These are phyloP conservation scores for Halichoeres trimaculatus DNA, from an alignment of 2,113 vertebrate genomes.

Conservation along the genomic window DNA sequence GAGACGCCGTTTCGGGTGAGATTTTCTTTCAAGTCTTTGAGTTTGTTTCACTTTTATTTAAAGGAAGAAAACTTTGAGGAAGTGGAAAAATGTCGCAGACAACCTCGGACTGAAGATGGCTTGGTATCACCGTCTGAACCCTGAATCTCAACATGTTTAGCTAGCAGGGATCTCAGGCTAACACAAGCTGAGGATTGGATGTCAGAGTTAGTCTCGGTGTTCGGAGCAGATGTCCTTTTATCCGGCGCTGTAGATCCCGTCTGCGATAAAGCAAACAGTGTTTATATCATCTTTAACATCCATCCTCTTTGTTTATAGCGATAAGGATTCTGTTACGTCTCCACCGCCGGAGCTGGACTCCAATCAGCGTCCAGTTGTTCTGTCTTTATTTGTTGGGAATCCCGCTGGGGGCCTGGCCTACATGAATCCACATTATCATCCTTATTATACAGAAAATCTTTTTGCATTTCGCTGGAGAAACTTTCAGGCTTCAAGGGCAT, in stretches of 20 bases:
- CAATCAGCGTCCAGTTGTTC: constrained; percentile 36
- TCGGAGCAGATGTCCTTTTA: constrained; percentile 4
- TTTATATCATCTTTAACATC: constrained; percentile 49
- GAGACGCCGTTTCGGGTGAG: constrained; percentile 44
- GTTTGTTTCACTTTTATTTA: constrained; percentile 59
- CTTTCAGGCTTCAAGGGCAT: constrained; percentile 67
- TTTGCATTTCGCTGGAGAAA: constrained; percentile 63
- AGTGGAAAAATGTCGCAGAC: constrained; percentile 8
- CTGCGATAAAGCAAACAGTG: constrained; percentile 27
- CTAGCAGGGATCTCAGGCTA: constrained; percentile 42
- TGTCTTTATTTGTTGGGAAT: constrained; percentile 51
- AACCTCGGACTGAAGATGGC: constrained; percentile 5
- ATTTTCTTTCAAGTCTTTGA: constrained; percentile 55
- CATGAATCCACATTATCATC: constrained; percentile 62
- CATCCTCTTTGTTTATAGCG: constrained; percentile 38
- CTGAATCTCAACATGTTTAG: constrained; percentile 44
- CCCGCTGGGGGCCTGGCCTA: constrained; percentile 60
- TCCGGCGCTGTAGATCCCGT: constrained; percentile 11
- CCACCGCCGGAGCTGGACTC: constrained; percentile 48
- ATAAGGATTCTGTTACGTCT: constrained; percentile 35
- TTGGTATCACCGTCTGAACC: constrained; percentile 38
- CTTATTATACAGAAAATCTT: constrained; percentile 47
- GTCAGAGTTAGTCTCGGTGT: constrained; percentile 31
- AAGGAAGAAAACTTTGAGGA: constrained; percentile 54
- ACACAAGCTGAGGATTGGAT: constrained; percentile 46